These are phyloP conservation scores for Scleropages formosus DNA, from an alignment of 2,797 vertebrate species.

Conservation along the genomic window DNA sequence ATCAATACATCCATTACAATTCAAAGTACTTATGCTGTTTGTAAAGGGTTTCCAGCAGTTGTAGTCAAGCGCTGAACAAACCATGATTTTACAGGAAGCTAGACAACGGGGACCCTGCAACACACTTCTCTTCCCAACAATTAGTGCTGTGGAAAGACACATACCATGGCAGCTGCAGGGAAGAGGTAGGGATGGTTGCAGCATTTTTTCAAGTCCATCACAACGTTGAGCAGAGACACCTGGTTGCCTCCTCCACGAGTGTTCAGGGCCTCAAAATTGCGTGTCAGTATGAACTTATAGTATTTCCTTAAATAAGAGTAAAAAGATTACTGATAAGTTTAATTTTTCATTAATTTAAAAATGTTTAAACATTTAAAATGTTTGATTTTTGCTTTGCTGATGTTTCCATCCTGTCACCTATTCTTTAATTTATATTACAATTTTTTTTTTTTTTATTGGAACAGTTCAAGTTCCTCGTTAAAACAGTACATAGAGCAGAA, in stretches of 20 bases:
- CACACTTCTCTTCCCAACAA: not conserved
- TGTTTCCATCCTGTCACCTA: no score
- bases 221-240: conserved; percentile 93
- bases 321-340: not conserved
- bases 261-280: conserved; percentile 97
- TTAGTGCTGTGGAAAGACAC: conserved; percentile 25
- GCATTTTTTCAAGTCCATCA: conserved; percentile 99
- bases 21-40: not conserved
- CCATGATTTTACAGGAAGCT: not conserved
- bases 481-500: no score
- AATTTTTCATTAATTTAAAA: no score
- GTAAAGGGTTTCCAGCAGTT: no score
- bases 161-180: conserved; percentile 89
- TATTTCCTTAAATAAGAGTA: conserved; percentile 79
- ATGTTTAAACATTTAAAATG: no score
- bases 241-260: conserved; percentile 96
- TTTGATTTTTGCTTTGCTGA: no score
- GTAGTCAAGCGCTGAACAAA: no score
- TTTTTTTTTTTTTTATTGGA: no score
- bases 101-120: not conserved
- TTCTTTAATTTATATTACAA: no score
- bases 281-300: conserved; percentile 96
- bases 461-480: no score
- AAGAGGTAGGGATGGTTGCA: conserved; percentile 99
- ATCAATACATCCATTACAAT: not conserved